Evolutionary conservation across 2,797 vertebrate genomes (phyloP).

Genomic region (Heliangelus exortis): DNA sequence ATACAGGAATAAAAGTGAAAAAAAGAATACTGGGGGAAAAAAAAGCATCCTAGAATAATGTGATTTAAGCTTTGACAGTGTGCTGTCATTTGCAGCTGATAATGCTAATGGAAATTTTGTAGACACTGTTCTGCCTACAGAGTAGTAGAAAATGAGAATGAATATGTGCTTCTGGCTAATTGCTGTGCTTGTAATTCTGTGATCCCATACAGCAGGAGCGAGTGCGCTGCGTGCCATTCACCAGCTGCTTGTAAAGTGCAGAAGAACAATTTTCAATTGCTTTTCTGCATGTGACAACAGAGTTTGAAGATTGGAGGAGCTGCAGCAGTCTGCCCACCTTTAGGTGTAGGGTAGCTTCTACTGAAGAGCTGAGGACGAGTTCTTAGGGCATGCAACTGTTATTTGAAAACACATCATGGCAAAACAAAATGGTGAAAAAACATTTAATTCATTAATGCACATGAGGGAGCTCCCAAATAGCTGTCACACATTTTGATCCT

Average conservation of each 20-base stretch:
- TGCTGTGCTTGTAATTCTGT: neutral
- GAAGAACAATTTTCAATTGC: neutral
- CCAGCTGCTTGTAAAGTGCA: neutral
- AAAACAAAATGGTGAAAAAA: neutral
- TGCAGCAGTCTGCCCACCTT: neutral
- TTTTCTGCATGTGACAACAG: neutral
- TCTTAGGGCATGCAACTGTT: neutral
- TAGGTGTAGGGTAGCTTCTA: neutral
- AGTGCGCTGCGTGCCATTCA: neutral
- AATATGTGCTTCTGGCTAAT: neutral
- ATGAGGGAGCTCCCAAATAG: neutral
- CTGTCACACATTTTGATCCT: neutral
- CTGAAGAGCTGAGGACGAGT: neutral
- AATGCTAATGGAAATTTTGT: conserved; percentile 23
- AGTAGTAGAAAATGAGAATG: conserved; percentile 3
- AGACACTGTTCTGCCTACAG: neutral
- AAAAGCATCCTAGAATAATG: neutral
- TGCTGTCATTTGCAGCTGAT: neutral
- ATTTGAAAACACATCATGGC: neutral
- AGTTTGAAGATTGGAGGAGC: neutral
- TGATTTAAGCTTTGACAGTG: conserved; percentile 15
- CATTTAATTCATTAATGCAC: neutral
- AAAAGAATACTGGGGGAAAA: neutral
- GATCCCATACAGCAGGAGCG: neutral
- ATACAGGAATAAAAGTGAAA: neutral